These are phyloP conservation scores for Steinernema carpocapsae DNA, from an alignment of 2,888 invertebrate species.

Conservation along the genomic window DNA sequence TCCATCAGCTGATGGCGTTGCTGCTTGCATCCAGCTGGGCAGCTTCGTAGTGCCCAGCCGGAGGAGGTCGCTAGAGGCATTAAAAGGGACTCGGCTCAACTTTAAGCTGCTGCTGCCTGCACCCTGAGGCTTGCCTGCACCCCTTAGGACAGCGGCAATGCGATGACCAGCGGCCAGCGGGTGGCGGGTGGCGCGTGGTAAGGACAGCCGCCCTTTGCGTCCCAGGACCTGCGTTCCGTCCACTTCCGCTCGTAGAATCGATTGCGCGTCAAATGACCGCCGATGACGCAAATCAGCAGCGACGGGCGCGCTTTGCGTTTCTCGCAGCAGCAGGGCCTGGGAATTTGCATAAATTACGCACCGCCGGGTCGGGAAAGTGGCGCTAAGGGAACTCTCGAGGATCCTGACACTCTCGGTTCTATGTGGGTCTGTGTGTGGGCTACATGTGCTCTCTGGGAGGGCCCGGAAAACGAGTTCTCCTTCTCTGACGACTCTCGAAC, in stretches of 20 bases:
- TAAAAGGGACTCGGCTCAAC: no score
- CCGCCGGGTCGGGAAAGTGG: background rate
- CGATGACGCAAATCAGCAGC: conserved; percentile 24
- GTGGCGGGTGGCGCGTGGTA: conserved; percentile 6
- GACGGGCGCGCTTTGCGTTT: background rate
- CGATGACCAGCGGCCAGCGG: conserved; percentile 11
- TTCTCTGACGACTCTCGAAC: background rate
- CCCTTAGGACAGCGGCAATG: no score
- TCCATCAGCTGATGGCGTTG: conserved; percentile 21
- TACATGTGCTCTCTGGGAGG: no score
- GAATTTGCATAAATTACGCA: conserved; percentile 32
- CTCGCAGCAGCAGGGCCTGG: background rate
- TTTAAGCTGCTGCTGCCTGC: no score
- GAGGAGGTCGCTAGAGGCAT: no score
- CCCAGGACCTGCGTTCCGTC: background rate
- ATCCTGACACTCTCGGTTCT: no score
- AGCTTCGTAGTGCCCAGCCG: no score
- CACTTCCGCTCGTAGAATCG: background rate
- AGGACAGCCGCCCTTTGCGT: conserved; percentile 32
- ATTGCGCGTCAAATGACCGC: conserved; percentile 30
- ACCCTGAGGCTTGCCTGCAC: no score
- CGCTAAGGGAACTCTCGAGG: background rate
- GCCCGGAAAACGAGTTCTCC: background rate
- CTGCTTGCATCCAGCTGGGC: background rate
- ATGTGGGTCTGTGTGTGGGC: no score